Percentiles rank a stretch among this genome's conserved stretches.
phyloP scores from a whole-genome alignment of 2,113 vertebrate genomes.

The Saccopteryx bilineata region DNA sequence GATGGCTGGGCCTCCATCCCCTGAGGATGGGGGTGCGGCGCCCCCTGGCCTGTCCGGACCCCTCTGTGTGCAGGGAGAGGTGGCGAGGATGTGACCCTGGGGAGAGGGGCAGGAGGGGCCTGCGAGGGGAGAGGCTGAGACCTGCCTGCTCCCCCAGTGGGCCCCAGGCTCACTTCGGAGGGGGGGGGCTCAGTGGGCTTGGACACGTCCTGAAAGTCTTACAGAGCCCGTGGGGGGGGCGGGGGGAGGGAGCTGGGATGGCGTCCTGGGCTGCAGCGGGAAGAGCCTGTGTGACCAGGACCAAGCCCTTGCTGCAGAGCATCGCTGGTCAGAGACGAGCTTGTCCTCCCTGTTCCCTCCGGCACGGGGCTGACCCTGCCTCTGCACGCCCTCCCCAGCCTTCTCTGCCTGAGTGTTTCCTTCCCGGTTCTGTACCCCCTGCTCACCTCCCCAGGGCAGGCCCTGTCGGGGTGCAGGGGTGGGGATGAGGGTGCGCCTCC shows the following conservation, averaged over 20 bases:
- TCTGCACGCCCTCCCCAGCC: fast-evolving
- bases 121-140: neutral
- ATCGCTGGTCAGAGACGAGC: fast-evolving
- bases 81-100: neutral
- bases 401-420: too few relatives aligned
- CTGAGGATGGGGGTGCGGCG: neutral
- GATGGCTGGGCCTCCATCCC: fast-evolving
- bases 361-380: neutral
- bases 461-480: neutral
- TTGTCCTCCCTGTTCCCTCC: too few relatives aligned
- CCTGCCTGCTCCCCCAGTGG: neutral
- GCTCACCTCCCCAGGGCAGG: neutral
- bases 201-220: too few relatives aligned
- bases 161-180: fast-evolving
- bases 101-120: fast-evolving
- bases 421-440: neutral
- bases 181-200: neutral
- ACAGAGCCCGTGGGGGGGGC: fast-evolving
- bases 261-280: neutral
- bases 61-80: neutral
- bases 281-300: neutral
- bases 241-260: fast-evolving
- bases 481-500: neutral
- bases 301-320: fast-evolving
- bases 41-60: neutral